Evolutionary conservation across 2,888 invertebrate genomes (phyloP).

Genomic region (Oasisia sp.): DNA sequence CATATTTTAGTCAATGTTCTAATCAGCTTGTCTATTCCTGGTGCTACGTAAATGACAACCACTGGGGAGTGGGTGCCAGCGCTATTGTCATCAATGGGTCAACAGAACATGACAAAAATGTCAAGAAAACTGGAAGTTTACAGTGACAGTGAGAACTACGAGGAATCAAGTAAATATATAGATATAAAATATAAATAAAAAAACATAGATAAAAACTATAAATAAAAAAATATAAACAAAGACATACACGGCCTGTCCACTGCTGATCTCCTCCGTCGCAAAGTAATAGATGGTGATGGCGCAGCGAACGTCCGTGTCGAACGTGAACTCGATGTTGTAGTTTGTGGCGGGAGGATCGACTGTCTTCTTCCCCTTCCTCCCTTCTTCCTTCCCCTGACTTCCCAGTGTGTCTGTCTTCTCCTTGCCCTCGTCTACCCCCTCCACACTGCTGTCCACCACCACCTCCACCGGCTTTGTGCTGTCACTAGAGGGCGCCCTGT

Average conservation of each 20-base stretch:
- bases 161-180: no score
- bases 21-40: neutral
- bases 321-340: constrained; percentile 96
- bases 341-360: constrained; percentile 53
- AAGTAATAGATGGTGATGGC: constrained; percentile 95
- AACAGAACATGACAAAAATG: no score
- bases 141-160: no score
- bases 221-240: neutral
- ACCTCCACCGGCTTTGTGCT: constrained; percentile 20
- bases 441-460: neutral
- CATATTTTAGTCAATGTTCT: no score
- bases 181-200: no score
- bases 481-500: constrained; percentile 19
- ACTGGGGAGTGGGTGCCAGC: no score
- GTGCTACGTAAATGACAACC: neutral
- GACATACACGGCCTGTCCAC: constrained; percentile 85
- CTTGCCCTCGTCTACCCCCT: neutral
- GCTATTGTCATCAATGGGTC: no score
- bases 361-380: constrained; percentile 8
- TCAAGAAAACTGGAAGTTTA: no score
- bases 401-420: constrained; percentile 12
- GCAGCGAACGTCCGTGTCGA: constrained; percentile 95
- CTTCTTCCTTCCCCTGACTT: neutral
- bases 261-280: constrained; percentile 90
- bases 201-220: neutral